Evolutionary conservation across 2,797 vertebrate species (phyloP).

Genomic region (Lagorchestes hirsutus): DNA sequence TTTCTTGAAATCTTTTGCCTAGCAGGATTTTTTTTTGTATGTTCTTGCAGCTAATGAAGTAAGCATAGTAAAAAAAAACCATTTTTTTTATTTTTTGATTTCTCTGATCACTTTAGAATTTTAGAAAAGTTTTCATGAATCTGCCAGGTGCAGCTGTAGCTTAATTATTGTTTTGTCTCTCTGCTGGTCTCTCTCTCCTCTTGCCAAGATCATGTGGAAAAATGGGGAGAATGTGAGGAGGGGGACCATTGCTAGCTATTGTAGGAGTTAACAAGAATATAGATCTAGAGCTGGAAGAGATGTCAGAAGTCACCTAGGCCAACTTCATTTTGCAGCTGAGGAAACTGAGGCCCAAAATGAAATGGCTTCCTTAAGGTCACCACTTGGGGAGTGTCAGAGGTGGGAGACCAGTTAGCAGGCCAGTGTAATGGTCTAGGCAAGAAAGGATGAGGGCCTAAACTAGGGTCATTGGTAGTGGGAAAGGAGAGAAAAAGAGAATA

Average conservation of each 20-base stretch:
- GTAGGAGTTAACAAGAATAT: neutral
- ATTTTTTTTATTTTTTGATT: neutral
- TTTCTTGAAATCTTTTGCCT: neutral
- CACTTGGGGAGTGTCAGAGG: neutral
- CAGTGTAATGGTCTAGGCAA: too few relatives aligned
- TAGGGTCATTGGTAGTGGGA: too few relatives aligned
- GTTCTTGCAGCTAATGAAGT: neutral
- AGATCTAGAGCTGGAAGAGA: neutral
- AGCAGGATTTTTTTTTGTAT: neutral
- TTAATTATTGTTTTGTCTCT: neutral
- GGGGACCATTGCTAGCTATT: neutral
- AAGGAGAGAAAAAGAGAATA: too few relatives aligned
- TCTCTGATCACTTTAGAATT: neutral
- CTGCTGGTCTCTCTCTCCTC: neutral
- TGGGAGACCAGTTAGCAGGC: neutral
- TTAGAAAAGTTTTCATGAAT: neutral
- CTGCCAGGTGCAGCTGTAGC: neutral
- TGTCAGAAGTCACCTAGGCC: neutral
- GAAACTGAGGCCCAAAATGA: neutral
- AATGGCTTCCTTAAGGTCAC: neutral
- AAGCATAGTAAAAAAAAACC: neutral
- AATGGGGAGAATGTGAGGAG: neutral
- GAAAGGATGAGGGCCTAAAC: too few relatives aligned
- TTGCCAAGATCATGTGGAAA: neutral
- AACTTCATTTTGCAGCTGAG: neutral